Evolutionary conservation across 2,113 vertebrate genomes (phyloP).

Genomic region (Tichodroma muraria): DNA sequence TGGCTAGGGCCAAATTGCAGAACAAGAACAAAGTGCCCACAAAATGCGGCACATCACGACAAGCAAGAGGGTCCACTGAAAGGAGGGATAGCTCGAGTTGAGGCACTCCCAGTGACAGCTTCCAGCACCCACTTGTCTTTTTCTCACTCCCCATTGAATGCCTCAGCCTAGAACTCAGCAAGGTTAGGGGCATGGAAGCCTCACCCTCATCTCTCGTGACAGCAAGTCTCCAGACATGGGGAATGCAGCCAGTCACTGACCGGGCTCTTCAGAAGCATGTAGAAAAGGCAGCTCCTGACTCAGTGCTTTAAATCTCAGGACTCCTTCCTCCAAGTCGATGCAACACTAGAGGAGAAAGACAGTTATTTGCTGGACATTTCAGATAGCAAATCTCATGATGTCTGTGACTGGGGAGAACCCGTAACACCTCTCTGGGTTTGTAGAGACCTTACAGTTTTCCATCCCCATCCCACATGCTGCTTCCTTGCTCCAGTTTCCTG

Average conservation of each 20-base stretch:
- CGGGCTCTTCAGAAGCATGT: slow-evolving; percentile 56
- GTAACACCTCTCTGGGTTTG: not conserved
- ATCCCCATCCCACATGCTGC: not conserved
- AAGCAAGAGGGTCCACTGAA: not conserved
- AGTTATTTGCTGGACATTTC: not conserved
- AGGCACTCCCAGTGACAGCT: not conserved
- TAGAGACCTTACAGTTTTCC: not conserved
- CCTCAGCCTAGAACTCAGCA: not conserved
- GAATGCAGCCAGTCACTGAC: slow-evolving; percentile 40
- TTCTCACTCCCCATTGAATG: not conserved
- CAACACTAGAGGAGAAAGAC: slow-evolving; percentile 74
- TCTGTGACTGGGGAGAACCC: not conserved
- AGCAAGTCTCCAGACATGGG: not conserved
- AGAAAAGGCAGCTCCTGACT: slow-evolving; percentile 85
- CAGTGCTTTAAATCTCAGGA: slow-evolving; percentile 74
- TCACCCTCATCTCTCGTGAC: not conserved
- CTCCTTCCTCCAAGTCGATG: slow-evolving; percentile 79
- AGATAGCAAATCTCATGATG: not conserved
- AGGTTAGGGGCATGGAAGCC: not conserved
- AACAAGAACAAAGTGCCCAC: not conserved
- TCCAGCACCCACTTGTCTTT: not conserved
- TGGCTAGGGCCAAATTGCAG: not conserved
- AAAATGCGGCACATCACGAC: not conserved
- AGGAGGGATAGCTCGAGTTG: not conserved
- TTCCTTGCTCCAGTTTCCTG: not conserved